Evolutionary conservation across 2,113 vertebrate species (phyloP).

Genomic region (Indicator indicator): DNA sequence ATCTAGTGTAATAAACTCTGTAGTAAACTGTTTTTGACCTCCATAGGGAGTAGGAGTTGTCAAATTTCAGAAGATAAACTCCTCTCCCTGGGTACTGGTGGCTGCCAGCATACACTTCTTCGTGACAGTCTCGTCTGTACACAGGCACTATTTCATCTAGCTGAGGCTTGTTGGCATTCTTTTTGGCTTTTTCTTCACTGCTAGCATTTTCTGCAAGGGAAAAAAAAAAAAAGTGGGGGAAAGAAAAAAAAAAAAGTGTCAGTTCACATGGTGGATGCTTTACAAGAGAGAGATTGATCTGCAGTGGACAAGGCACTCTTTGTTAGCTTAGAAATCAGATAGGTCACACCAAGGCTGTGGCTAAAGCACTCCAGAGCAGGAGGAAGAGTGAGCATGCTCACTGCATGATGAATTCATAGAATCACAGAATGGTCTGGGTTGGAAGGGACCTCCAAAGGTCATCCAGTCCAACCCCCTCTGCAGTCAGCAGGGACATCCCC

Average conservation of each 20-base stretch:
- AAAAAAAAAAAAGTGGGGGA: neutral
- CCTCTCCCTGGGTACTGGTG: slow-evolving; percentile 98
- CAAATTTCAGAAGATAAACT: slow-evolving; percentile 98
- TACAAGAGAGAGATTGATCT: neutral
- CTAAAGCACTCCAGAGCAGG: neutral
- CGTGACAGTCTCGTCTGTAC: slow-evolving; percentile 98
- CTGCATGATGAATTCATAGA: neutral
- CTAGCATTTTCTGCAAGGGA: slow-evolving; percentile 78
- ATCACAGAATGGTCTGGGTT: too few relatives aligned
- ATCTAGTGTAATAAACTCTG: slow-evolving; percentile 99
- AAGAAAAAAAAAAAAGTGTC: neutral
- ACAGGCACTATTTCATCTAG: slow-evolving; percentile 99
- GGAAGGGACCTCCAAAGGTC: too few relatives aligned
- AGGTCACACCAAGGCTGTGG: neutral
- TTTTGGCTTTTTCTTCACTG: slow-evolving; percentile 94
- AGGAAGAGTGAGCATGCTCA: neutral
- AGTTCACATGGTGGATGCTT: neutral
- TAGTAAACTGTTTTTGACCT: slow-evolving; percentile 99
- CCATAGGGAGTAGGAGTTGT: slow-evolving; percentile 99
- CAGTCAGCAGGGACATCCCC: too few relatives aligned
- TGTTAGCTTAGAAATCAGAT: neutral
- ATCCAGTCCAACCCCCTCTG: too few relatives aligned
- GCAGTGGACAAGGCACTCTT: neutral
- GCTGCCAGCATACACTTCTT: slow-evolving; percentile 98
- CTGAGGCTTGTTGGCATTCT: slow-evolving; percentile 90